A percentile compares a stretch with the other conserved stretches of the same genome.
phyloP scores from a whole-genome alignment of 1,140 invertebrate species.

The Drosophila seguyi region DNA sequence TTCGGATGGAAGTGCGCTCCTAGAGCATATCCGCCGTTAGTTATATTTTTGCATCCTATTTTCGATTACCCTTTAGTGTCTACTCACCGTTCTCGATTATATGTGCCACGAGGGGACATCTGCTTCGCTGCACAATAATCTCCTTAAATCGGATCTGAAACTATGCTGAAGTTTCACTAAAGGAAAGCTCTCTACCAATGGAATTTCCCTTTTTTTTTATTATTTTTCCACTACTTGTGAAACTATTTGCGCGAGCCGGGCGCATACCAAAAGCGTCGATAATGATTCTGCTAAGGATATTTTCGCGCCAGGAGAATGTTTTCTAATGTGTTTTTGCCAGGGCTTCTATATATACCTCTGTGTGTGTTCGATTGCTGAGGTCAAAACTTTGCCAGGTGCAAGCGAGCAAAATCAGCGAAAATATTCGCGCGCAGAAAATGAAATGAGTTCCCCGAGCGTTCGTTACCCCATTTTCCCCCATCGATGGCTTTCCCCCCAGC shows the following conservation, averaged over 20 bases:
- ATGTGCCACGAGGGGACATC: constrained; percentile 23
- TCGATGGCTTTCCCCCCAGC: constrained; percentile 8
- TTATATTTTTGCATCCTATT: constrained; percentile 17
- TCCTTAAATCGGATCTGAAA: constrained; percentile 48
- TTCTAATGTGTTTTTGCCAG: constrained; percentile 42
- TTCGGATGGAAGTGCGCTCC: constrained; percentile 3
- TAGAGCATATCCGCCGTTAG: constrained; percentile 2
- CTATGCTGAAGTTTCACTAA: constrained; percentile 46
- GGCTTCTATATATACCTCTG: not conserved
- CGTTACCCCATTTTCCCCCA: not conserved
- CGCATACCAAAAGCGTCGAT: constrained; percentile 53
- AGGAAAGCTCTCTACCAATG: constrained; percentile 2
- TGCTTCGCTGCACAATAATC: constrained; percentile 48
- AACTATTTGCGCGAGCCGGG: constrained; percentile 59
- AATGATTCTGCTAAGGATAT: constrained; percentile 66
- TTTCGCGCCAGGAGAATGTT: constrained; percentile 44
- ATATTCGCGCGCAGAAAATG: constrained; percentile 56
- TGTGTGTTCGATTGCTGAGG: constrained; percentile 28
- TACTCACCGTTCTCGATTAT: constrained; percentile 13
- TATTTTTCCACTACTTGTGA: constrained; percentile 29
- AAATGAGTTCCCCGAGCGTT: constrained; percentile 45
- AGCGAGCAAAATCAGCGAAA: constrained; percentile 68
- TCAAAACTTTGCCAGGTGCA: constrained; percentile 60
- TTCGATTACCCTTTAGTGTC: constrained; percentile 12
- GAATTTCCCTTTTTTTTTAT: constrained; percentile 11